phyloP scores from a whole-genome alignment of 2,888 invertebrate species.

The Ceratothoa steindachneri region DNA sequence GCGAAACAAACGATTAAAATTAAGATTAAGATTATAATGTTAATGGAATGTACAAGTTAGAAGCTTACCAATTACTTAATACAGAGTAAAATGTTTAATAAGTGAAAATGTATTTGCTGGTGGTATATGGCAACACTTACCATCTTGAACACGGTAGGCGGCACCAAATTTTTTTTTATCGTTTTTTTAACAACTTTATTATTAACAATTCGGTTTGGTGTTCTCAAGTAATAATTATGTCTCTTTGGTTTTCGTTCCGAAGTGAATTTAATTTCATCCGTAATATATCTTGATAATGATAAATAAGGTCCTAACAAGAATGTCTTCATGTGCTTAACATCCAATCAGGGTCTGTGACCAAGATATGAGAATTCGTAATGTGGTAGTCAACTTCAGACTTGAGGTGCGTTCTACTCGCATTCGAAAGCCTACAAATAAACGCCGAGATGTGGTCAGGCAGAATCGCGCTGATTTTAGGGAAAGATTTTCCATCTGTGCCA shows the following conservation, averaged over 20 bases:
- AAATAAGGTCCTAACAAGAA: background rate
- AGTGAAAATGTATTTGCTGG: background rate
- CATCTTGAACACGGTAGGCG: background rate
- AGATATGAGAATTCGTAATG: background rate
- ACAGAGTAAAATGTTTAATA: background rate
- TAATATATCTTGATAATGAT: background rate
- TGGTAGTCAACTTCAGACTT: background rate
- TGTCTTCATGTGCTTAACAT: background rate
- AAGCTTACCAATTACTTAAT: background rate
- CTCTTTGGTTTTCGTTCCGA: background rate
- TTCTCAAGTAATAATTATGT: conserved; percentile 11
- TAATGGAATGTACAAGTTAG: background rate
- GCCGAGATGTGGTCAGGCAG: no score
- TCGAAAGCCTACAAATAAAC: background rate
- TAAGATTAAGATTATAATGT: background rate
- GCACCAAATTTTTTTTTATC: background rate
- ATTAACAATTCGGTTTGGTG: conserved; percentile 9
- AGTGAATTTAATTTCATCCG: background rate
- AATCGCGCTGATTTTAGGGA: no score
- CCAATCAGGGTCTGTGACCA: background rate
- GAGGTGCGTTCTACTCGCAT: background rate
- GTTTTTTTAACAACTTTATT: conserved; percentile 9
- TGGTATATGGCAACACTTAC: background rate
- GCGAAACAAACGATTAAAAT: background rate
- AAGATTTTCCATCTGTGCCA: no score